Percentiles rank a stretch among this genome's conserved stretches.
Conservation (phyloP, 92 coral and sea anemone genomes). For the Zoanthus sociatus region DNA sequence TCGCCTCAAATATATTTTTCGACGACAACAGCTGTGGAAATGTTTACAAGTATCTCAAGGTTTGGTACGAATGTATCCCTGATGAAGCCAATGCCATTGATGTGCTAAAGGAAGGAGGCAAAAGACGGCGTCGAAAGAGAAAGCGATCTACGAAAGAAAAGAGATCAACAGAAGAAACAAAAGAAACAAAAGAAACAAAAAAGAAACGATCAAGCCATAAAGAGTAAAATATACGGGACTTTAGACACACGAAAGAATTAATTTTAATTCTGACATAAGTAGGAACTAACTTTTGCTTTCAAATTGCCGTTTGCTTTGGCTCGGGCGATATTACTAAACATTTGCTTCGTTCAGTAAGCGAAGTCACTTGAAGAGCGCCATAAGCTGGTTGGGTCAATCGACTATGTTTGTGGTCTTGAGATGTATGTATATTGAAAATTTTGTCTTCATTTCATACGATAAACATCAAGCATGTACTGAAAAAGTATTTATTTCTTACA, state of each 20-base stretch:
- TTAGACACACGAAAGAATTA: conserved; percentile 47
- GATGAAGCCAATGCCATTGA: conserved; percentile 99
- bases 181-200: conserved; percentile 72
- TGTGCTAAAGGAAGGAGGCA: conserved; percentile 97
- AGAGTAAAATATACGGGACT: conserved; percentile 59
- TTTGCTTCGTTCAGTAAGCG: conserved; percentile 73
- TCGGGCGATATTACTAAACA: conserved; percentile 45
- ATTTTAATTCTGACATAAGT: conserved; percentile 62
- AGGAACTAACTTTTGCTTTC: conserved; percentile 72
- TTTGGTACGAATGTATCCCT: conserved; percentile 99
- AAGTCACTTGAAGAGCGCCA: conserved; percentile 73
- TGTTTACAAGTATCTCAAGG: conserved; percentile 96
- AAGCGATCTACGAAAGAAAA: conserved; percentile 97
- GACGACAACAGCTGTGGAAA: conserved; percentile 98
- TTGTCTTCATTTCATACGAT: conserved; percentile 90
- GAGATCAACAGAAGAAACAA: conserved; percentile 83
- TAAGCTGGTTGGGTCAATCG: conserved; percentile 68
- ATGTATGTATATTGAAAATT: conserved; percentile 97
- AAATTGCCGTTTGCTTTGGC: conserved; percentile 65
- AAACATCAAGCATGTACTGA: conserved; percentile 80
- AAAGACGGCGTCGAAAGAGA: conserved; percentile 95
- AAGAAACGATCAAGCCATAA: conserved; percentile 58
- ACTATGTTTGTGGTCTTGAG: conserved; percentile 81
- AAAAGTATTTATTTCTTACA: conserved; percentile 77
- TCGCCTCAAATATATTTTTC: conserved; percentile 98